A percentile compares a stretch with the other conserved stretches of the same genome.
phyloP scores from a whole-genome alignment of 2,797 vertebrate species.

The Sebastolobus alascanus region DNA sequence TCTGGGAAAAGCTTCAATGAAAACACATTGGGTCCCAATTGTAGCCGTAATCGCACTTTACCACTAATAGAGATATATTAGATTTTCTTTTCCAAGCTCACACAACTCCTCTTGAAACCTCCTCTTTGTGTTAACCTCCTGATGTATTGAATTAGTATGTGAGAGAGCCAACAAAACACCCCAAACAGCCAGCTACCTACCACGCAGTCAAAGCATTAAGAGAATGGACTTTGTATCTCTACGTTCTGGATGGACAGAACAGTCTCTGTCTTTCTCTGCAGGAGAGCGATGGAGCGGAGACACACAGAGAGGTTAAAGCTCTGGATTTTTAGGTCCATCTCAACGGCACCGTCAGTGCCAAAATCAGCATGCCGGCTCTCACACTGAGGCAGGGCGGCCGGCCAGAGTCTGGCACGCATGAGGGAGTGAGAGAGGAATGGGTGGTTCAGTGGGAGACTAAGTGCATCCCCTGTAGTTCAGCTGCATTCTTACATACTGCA shows the following conservation, averaged over 20 bases:
- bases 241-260: slow-evolving; percentile 26
- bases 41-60: not conserved
- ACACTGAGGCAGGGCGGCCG: slow-evolving; percentile 18
- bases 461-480: slow-evolving; percentile 32
- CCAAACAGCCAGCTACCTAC: not conserved
- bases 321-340: slow-evolving; percentile 29
- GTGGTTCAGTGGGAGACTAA: not conserved
- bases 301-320: slow-evolving; percentile 3
- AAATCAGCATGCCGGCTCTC: slow-evolving; percentile 49
- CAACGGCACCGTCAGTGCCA: slow-evolving; percentile 35
- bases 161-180: not conserved
- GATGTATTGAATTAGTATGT: slow-evolving; percentile 5
- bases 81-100: not conserved
- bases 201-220: not conserved
- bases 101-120: not conserved
- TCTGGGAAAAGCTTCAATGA: not conserved
- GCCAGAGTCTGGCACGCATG: slow-evolving; percentile 39
- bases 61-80: not conserved
- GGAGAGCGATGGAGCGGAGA: not conserved
- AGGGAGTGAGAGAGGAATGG: slow-evolving; percentile 1
- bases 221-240: slow-evolving; percentile 15
- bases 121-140: not conserved
- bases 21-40: not conserved
- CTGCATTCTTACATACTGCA: slow-evolving; percentile 38
- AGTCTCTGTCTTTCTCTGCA: slow-evolving; percentile 34